phyloP scores from a whole-genome alignment of 2,888 invertebrate genomes.

The Embidobia sp. region DNA sequence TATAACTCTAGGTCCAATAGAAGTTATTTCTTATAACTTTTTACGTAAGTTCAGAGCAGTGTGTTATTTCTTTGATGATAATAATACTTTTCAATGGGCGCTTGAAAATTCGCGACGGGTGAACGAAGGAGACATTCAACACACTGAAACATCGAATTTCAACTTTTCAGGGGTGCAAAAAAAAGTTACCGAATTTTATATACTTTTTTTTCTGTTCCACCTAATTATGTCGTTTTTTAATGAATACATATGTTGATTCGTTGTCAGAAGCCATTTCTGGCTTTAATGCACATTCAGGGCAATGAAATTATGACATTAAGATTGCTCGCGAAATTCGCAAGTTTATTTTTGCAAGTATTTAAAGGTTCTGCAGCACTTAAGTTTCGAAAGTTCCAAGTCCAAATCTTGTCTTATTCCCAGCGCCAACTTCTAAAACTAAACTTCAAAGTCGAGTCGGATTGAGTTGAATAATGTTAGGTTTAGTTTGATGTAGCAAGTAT shows the following conservation, averaged over 20 bases:
- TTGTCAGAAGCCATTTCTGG: too few species aligned
- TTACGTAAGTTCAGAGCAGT: slow-evolving; percentile 16
- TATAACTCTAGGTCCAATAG: too few species aligned
- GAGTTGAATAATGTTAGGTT: slow-evolving; percentile 36
- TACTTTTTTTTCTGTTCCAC: too few species aligned
- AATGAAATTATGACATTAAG: not conserved
- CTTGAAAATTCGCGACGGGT: not conserved
- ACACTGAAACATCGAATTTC: not conserved
- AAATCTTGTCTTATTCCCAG: slow-evolving; percentile 29
- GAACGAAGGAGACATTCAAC: not conserved
- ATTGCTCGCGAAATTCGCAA: not conserved
- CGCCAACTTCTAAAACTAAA: slow-evolving; percentile 34
- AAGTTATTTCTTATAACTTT: slow-evolving; percentile 47
- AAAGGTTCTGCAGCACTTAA: slow-evolving; percentile 12
- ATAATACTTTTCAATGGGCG: slow-evolving; percentile 15
- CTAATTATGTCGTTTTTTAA: too few species aligned
- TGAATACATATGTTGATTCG: too few species aligned
- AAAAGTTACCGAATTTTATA: not conserved
- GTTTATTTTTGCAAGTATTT: slow-evolving; percentile 22
- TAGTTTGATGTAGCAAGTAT: slow-evolving; percentile 23
- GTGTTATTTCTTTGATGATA: slow-evolving; percentile 34
- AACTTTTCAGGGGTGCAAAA: not conserved
- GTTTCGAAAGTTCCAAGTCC: slow-evolving; percentile 10
- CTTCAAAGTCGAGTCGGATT: too few species aligned
- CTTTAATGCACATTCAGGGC: too few species aligned